phyloP scores from a whole-genome alignment of 2,797 vertebrate species.

The Lepidocolaptes lacrymiger region DNA sequence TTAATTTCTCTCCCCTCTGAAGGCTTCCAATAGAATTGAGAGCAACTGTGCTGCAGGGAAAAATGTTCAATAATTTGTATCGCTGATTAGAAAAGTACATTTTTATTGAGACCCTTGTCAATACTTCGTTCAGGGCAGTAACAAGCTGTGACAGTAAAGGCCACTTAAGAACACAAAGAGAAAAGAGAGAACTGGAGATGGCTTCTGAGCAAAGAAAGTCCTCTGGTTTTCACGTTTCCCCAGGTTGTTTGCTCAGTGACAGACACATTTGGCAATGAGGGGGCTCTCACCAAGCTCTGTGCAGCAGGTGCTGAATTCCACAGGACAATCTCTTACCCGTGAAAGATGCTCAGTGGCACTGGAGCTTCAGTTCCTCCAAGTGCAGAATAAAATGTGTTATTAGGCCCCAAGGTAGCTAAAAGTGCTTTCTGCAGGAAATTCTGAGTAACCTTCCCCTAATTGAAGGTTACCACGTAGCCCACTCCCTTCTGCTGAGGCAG shows the following conservation, averaged over 20 bases:
- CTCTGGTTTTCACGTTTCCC: not conserved
- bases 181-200: not conserved
- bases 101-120: not conserved
- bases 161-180: not conserved
- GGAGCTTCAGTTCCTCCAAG: slow-evolving; percentile 2
- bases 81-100: not conserved
- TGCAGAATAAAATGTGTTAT: slow-evolving; percentile 1
- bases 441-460: not conserved
- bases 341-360: not conserved
- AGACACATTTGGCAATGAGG: not conserved
- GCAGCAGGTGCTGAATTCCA: slow-evolving; percentile 31
- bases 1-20: not conserved
- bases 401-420: not conserved
- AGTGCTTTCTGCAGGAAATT: not conserved
- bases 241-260: not conserved
- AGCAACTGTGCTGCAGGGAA: not conserved
- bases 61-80: not conserved
- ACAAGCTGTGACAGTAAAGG: not conserved
- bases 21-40: not conserved
- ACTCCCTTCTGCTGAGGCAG: not conserved
- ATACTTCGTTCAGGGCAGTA: not conserved
- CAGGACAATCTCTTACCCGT: not conserved
- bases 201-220: not conserved
- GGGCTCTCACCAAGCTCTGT: not conserved
- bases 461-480: not conserved